Base-by-base conservation (phyloP, 2,113 vertebrate species). In the Circaetus cinerascens region DNA sequence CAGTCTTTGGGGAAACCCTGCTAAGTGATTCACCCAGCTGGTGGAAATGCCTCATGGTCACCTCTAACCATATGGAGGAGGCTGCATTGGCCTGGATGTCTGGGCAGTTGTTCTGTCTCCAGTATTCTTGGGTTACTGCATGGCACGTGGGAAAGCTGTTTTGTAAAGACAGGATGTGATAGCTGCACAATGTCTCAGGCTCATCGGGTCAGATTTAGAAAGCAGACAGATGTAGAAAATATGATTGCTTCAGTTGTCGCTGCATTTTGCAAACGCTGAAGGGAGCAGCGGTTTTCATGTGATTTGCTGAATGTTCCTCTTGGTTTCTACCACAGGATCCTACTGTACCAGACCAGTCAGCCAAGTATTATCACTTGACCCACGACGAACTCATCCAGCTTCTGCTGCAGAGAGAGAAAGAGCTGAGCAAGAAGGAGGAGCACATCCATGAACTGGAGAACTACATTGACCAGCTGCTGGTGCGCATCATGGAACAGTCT, bases 401-500 rank as follows among this genome's bases (percentile, higher is more conserved):
- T 95, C 98, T 99, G 93, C 97, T 99, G 96, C 98, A 99, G 97
- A 98, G 98, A 18, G 99, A 99, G 98, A 91, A 96, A 16, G 99
- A 99, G 97, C 98, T 99, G 90, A 98, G 95, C 98, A 98, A 97
- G 98, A 98, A 99, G 95, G 99, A 99, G 29, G 97, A 98, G 72
- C 98, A 99, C 36, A 98, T 99, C 91, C 98, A 91, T 3, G 99
- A 99, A 74, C 98, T 99, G 95, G 99, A 99, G 98, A 98, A 99
- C 96, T 99, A 99, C 98, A 99, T 99, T 1, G 99, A 99, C 98
- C 99, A 98, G 77, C 98, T 99, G 96, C 98, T 99, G 95, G 99
- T 99, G 88, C 99, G 99, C 95, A 99, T 99, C 98, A 99, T 99
- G 99, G 99, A 99, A 91, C 99, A 99, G 88, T 99, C 99, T 2